Evolutionary conservation across 2,113 vertebrate species (phyloP).

Genomic region (Prunella fulvescens): DNA sequence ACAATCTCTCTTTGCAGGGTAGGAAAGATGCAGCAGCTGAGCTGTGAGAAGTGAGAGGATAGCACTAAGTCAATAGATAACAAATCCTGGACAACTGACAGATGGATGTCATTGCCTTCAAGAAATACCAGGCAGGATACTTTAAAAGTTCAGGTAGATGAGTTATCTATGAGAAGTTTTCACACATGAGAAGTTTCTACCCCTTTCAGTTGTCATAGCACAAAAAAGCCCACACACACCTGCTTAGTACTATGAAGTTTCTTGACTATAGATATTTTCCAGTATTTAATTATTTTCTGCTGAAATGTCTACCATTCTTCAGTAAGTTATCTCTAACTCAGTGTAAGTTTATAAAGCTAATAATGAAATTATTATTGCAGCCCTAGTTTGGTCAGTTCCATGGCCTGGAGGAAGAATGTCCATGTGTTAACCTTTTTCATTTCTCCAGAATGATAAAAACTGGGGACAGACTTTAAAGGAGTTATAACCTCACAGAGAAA

Average conservation of each 20-base stretch:
- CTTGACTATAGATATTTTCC: background rate
- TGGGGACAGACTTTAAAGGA: background rate
- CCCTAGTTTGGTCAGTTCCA: background rate
- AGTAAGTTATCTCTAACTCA: background rate
- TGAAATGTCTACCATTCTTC: background rate
- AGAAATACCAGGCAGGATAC: background rate
- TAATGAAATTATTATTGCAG: background rate
- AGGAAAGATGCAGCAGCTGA: background rate
- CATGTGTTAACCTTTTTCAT: background rate
- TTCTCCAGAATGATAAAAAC: background rate
- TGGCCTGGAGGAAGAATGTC: background rate
- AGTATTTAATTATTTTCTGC: background rate
- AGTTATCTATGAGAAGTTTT: background rate
- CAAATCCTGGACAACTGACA: background rate
- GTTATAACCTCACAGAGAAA: background rate
- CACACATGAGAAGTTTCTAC: background rate
- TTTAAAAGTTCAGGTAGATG: background rate
- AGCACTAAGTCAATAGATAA: background rate
- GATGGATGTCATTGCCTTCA: background rate
- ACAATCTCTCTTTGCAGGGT: background rate
- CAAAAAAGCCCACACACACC: rapidly evolving
- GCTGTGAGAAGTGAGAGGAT: background rate
- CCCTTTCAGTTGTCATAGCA: background rate
- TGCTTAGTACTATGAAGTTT: background rate
- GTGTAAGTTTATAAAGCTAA: background rate